Conservation (phyloP, 2,888 invertebrate genomes). For the Isoperla grammatica region DNA sequence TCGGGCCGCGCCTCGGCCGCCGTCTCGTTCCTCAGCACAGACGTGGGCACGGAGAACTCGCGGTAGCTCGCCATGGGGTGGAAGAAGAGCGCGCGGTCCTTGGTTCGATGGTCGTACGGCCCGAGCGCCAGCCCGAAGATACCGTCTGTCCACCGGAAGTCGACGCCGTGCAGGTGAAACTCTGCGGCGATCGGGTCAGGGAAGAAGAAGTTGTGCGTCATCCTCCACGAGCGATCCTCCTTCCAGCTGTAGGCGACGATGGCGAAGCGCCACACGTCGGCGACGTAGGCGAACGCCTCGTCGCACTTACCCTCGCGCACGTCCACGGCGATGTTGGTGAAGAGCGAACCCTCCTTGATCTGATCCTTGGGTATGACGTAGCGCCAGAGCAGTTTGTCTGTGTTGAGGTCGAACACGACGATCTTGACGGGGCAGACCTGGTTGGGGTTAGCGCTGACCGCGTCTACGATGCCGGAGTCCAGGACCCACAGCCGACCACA, state of each 20-base stretch:
- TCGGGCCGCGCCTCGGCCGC: constrained; percentile 39
- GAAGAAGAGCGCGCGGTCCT: constrained; percentile 59
- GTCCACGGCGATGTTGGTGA: constrained; percentile 73
- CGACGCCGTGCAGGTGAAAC: constrained; percentile 66
- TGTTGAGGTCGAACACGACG: constrained; percentile 65
- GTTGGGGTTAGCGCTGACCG: constrained; percentile 37
- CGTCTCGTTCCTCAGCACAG: constrained; percentile 57
- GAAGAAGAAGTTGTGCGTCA: constrained; percentile 63
- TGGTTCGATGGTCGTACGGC: constrained; percentile 53
- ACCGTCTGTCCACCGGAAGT: constrained; percentile 77
- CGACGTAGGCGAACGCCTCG: constrained; percentile 66
- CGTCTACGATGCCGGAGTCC: constrained; percentile 72
- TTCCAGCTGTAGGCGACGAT: constrained; percentile 71
- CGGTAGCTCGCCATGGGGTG: constrained; percentile 77
- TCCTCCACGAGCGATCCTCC: constrained; percentile 65
- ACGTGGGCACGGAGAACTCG: constrained; percentile 67
- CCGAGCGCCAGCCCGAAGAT: constrained; percentile 67
- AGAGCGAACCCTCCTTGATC: constrained; percentile 58
- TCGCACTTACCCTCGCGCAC: constrained; percentile 58
- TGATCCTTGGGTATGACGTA: constrained; percentile 45
- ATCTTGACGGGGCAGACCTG: constrained; percentile 51
- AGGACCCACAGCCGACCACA: constrained; percentile 75
- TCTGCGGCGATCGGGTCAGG: constrained; percentile 69
- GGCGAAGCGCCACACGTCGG: constrained; percentile 64
- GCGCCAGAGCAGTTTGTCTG: constrained; percentile 61